These are phyloP conservation scores for Corella eumyota DNA, from an alignment of 23 tunicate genomes.

Conservation along the genomic window DNA sequence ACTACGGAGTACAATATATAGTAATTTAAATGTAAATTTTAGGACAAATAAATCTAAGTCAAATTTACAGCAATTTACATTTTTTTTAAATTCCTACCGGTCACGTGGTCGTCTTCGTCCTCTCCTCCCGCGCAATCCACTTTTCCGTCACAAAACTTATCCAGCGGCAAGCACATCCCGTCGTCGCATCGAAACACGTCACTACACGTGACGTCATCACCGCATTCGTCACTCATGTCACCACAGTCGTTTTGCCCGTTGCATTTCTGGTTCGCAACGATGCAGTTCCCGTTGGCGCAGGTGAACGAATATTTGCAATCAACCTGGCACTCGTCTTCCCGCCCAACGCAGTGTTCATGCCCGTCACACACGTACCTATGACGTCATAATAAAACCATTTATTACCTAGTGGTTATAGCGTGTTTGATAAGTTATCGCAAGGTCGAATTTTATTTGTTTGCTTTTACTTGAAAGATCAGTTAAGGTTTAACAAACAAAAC, in stretches of 20 bases:
- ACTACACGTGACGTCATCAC: background rate
- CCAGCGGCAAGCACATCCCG: conserved; percentile 39
- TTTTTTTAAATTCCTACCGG: background rate
- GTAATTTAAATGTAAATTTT: too few relatives aligned
- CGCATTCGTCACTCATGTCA: conserved; percentile 81
- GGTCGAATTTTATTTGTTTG: too few relatives aligned
- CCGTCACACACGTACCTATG: conserved; percentile 80
- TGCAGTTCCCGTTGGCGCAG: conserved; percentile 38
- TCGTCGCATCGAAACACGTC: conserved; percentile 32
- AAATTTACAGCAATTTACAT: too few relatives aligned
- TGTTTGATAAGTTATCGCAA: too few relatives aligned
- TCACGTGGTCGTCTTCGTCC: conserved; percentile 27
- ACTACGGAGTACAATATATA: background rate
- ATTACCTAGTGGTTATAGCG: too few relatives aligned
- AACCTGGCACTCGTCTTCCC: conserved; percentile 61
- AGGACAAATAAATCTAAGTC: too few relatives aligned
- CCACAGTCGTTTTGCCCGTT: conserved; percentile 66
- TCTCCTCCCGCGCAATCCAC: conserved; percentile 53
- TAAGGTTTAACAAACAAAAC: too few relatives aligned
- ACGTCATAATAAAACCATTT: too few relatives aligned
- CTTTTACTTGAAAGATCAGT: too few relatives aligned
- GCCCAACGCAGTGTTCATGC: conserved; percentile 41
- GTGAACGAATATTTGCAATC: conserved; percentile 41
- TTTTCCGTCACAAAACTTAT: conserved; percentile 62
- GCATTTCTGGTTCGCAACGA: conserved; percentile 17